phyloP scores from a whole-genome alignment of 2,888 invertebrate species.

The Diaperis boleti region DNA sequence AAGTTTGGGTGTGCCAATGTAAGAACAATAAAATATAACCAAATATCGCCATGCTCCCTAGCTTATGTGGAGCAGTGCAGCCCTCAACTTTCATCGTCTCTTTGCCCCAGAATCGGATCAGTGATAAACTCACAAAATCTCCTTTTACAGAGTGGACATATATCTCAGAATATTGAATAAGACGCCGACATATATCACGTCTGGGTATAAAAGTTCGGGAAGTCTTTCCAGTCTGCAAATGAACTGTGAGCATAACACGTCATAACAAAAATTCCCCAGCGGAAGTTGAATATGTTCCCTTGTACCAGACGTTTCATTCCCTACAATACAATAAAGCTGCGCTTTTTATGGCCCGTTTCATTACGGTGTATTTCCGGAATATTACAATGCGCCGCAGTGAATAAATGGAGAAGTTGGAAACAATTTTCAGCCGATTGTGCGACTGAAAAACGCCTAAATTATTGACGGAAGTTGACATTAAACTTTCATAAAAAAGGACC shows the following conservation, averaged over 20 bases:
- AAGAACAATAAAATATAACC: neutral
- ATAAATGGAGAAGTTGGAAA: neutral
- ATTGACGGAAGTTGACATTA: too few relatives aligned
- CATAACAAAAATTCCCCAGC: neutral
- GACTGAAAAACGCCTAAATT: neutral
- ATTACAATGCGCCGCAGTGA: neutral
- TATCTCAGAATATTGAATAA: slow-evolving; percentile 8
- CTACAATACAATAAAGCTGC: slow-evolving; percentile 13
- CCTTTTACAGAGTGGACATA: slow-evolving; percentile 7
- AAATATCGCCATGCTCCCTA: neutral
- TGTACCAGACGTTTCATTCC: slow-evolving; percentile 3
- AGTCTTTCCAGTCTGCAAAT: neutral
- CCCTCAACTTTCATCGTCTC: neutral
- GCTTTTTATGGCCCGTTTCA: slow-evolving; percentile 13
- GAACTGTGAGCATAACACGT: neutral
- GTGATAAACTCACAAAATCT: neutral
- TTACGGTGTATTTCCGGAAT: slow-evolving; percentile 5
- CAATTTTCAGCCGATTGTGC: neutral
- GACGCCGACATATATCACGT: slow-evolving; percentile 9
- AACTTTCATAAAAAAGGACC: too few relatives aligned
- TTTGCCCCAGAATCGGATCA: neutral
- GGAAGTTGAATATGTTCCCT: neutral
- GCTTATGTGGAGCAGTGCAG: too few relatives aligned
- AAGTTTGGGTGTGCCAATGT: too few relatives aligned
- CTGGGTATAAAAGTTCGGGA: slow-evolving; percentile 1